Base-by-base conservation (phyloP, 2,113 vertebrate species). In the Balaeniceps rex region DNA sequence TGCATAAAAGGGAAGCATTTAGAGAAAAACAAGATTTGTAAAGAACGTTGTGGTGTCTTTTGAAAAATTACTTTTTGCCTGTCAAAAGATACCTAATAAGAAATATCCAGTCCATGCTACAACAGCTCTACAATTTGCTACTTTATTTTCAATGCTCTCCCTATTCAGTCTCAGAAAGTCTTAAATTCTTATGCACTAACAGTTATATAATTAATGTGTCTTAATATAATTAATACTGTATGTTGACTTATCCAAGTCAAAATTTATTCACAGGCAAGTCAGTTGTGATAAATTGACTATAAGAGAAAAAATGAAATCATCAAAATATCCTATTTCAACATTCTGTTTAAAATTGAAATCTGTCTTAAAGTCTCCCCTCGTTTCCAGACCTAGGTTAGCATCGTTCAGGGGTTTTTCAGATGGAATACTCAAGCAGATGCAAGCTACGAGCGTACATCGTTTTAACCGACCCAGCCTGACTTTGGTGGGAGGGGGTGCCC, bases 211-310 rank as follows among this genome's bases (percentile, higher is more conserved):
- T 91, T 91, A 84, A 89, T 44, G 63, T 83, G 26, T 44, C 80
- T 83, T 96, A 91, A 82, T 82, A 87, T 84, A 93, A 96, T 79
- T 93, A 95, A 85, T 76, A 57, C 25, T 72, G 8, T 25, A 13
- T 44, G 46, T 66, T 94, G 78, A 90, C 92, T 90, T 77, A 52
- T 70, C 66, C 66, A 22, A 91, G 66, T 55, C 52, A 77, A 92
- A 92, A 91, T 57, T 49, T 40, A 70, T 77, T 95, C 85, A 26
- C 16, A 8, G 42, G 22, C 14, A 71, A 96, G 64, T 11, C 72
- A 79, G 28, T 14, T 46, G 44, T 28, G 57, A 82, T n/a, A 44
- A 93, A 95, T 25, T 28, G 66, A 72, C 36, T 46, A 0, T 2
- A 42, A 46, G 81, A 25, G n/a, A 70, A 68, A 71, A 34, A 64